Conservation (phyloP, 2,113 vertebrate genomes). For the Onychorhynchus coronatus region DNA sequence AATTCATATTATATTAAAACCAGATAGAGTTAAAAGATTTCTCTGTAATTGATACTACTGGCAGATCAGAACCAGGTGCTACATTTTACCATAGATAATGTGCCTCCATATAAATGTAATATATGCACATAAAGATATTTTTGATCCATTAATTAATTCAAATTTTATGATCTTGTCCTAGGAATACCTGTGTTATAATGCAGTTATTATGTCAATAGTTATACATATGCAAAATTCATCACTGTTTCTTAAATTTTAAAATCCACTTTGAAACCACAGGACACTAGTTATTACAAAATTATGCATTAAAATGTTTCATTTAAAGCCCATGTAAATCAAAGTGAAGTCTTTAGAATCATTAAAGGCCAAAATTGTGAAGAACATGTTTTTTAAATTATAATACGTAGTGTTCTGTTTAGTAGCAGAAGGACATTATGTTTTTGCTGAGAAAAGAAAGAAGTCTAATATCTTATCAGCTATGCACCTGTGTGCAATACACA, state of each 20-base stretch:
- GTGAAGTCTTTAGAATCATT: not conserved
- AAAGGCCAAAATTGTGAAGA: not conserved
- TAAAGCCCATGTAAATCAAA: not conserved
- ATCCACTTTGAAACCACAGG: slow-evolving; percentile 1
- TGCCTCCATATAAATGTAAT: not conserved
- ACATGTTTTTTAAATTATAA: not conserved
- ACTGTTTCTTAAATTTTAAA: not conserved
- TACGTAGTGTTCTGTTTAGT: not conserved
- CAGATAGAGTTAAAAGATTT: not conserved
- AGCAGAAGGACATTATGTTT: not conserved
- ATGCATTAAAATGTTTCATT: not conserved
- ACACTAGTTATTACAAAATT: not conserved
- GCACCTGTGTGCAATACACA: not conserved
- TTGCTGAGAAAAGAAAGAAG: not conserved
- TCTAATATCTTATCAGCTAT: not conserved
- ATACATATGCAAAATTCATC: not conserved
- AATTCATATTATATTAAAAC: not conserved
- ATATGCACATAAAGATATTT: not conserved
- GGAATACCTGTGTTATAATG: not conserved
- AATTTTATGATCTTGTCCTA: not conserved
- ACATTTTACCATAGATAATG: not conserved
- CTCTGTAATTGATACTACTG: not conserved
- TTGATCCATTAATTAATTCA: not conserved
- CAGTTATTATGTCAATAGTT: not conserved
- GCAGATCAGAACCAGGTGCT: not conserved